Base-by-base conservation (phyloP, 2,888 invertebrate species). In the Horisme vitalbata region DNA sequence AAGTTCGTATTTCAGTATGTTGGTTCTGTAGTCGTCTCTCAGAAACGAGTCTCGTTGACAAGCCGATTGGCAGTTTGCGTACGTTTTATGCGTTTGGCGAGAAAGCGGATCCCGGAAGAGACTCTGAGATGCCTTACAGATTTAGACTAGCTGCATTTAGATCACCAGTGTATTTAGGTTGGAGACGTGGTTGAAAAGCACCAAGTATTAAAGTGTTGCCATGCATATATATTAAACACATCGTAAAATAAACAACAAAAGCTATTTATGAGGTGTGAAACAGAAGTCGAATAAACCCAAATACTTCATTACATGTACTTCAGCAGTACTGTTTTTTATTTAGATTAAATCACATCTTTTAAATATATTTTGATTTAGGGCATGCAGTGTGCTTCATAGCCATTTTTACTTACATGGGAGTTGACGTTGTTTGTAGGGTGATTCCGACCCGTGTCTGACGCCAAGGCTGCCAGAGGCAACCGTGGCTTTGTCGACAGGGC, bases 391-490 rank as follows among this genome's bases (percentile, higher is more conserved):
- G 20, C 7, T 10, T 23, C 10, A 35, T 12, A 10, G 7, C 2
- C 6, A 2, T n/a, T 30, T 26, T 13, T 52, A 83, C 89, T 86
- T 74, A 89, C 89, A 75, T 87, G 86, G 66, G 87, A 82, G 78
- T 86, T 88, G 75, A 87, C 88, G 61, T 84, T 88, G 77, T 83
- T 83, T 72, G 87, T 78, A 65, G 87, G 81, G 75, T 86, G 86
- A 67, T 79, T 85, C 57, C 88, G 82, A 58, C 79, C 70, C 37
- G 84, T 67, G 65, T 87, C 88, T 55, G 81, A 77, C 49, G 83
- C 76, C 65, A 87, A 63, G 58, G 86, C 80, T 49, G 80, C 83
- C 70, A 87, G 69, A 58, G 87, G 87, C 65, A 85, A 61, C 52
- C 88, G 81, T 61, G 88, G 83, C 66, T 89, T 89, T 66, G 80